These are phyloP conservation scores for Delia radicum DNA, from an alignment of 1,140 invertebrate genomes.

Conservation along the genomic window DNA sequence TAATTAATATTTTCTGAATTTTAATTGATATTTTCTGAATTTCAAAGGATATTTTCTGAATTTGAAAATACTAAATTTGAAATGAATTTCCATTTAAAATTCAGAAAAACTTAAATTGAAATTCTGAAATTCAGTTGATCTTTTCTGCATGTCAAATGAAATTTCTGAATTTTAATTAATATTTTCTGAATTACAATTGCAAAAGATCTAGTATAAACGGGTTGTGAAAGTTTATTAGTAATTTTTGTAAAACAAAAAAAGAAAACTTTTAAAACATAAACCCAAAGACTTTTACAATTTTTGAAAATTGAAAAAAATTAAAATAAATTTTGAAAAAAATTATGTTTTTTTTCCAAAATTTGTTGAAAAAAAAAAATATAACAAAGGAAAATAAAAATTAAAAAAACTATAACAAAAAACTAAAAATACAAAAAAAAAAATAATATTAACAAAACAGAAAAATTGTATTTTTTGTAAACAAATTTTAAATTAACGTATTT, in stretches of 20 bases:
- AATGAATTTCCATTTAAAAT: too few species aligned
- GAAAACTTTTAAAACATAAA: not conserved
- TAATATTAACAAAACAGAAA: constrained; percentile 8
- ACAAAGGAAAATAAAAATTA: not conserved
- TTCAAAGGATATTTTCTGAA: too few species aligned
- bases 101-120: too few species aligned
- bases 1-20: too few species aligned
- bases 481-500: not conserved
- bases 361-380: not conserved
- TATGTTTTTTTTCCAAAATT: not conserved
- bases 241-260: not conserved
- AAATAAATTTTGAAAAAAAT: not conserved
- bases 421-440: constrained; percentile 8
- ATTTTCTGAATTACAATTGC: not conserved
- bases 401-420: constrained; percentile 6
- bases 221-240: not conserved
- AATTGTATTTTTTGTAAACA: not conserved
- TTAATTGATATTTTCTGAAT: too few species aligned
- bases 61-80: too few species aligned
- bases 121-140: too few species aligned
- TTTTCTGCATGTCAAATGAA: too few species aligned
- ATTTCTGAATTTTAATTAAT: too few species aligned
- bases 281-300: not conserved
- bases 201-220: too few species aligned
- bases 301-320: constrained; percentile 11